phyloP scores from a whole-genome alignment of 2,888 invertebrate species.

The Cotesia congregata region DNA sequence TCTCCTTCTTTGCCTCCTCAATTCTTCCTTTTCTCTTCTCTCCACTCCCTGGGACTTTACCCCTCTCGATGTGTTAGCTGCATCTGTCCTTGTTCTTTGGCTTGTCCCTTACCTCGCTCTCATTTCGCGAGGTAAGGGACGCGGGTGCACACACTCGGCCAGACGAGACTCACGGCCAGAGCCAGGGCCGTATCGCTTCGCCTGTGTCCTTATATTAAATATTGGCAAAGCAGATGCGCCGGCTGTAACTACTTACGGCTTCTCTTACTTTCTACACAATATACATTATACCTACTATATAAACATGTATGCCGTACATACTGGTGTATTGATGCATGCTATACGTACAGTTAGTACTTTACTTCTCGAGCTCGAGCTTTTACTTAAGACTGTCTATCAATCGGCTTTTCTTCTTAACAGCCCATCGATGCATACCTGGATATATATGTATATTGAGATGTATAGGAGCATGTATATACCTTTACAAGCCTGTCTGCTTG shows the following conservation, averaged over 20 bases:
- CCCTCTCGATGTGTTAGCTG: constrained; percentile 13
- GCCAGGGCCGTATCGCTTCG: constrained; percentile 47
- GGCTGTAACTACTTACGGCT: constrained; percentile 23
- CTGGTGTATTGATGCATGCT: background rate
- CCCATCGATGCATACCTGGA: background rate
- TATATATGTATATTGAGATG: background rate
- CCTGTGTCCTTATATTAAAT: background rate
- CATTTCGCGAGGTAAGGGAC: constrained; percentile 41
- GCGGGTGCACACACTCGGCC: constrained; percentile 43
- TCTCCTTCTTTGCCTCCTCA: constrained; percentile 14
- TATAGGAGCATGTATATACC: background rate
- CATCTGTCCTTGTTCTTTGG: constrained; percentile 7
- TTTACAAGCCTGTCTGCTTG: background rate
- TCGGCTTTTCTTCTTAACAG: background rate
- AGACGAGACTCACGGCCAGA: constrained; percentile 42
- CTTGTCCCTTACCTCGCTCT: background rate
- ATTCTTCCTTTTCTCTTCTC: constrained; percentile 11
- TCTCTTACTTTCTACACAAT: background rate
- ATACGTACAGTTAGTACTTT: background rate
- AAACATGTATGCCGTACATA: background rate
- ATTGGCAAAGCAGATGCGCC: constrained; percentile 6
- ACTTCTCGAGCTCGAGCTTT: background rate
- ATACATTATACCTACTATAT: background rate
- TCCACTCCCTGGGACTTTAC: background rate
- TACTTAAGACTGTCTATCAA: constrained; percentile 3